Evolutionary conservation across 2,888 invertebrate genomes (phyloP).

Genomic region (Drosophila fungiperda): DNA sequence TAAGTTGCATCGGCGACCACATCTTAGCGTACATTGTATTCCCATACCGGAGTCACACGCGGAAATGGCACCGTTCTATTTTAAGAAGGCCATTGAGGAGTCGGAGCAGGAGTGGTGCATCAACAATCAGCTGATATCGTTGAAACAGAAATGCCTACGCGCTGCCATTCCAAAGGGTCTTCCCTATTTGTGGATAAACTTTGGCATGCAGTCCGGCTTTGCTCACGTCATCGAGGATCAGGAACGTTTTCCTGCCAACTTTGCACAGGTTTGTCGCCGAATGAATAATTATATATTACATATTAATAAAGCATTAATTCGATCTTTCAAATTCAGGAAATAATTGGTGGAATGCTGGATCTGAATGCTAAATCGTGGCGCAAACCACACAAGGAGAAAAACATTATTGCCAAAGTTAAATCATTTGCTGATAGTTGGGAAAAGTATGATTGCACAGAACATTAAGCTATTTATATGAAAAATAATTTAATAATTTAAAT

Average conservation of each 20-base stretch:
- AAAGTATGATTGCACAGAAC: slow-evolving; percentile 87
- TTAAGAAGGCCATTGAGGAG: slow-evolving; percentile 98
- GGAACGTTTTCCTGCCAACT: slow-evolving; percentile 92
- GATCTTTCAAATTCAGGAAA: slow-evolving; percentile 87
- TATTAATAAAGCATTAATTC: neutral
- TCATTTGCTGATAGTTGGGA: slow-evolving; percentile 91
- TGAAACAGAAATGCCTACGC: slow-evolving; percentile 89
- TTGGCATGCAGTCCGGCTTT: slow-evolving; percentile 95
- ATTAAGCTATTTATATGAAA: slow-evolving; percentile 3
- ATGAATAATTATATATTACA: neutral
- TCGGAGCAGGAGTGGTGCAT: slow-evolving; percentile 97
- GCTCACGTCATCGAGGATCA: slow-evolving; percentile 99
- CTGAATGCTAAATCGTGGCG: slow-evolving; percentile 94
- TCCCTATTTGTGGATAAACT: slow-evolving; percentile 97
- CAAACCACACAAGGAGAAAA: slow-evolving; percentile 89
- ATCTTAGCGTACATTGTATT: slow-evolving; percentile 95
- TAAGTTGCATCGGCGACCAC: slow-evolving; percentile 90
- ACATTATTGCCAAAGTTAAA: slow-evolving; percentile 86
- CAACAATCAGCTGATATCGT: slow-evolving; percentile 95
- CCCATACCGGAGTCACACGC: slow-evolving; percentile 89
- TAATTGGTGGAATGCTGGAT: slow-evolving; percentile 97
- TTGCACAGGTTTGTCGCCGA: slow-evolving; percentile 90
- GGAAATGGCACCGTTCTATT: slow-evolving; percentile 97
- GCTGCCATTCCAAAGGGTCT: slow-evolving; percentile 95
- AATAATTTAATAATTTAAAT: neutral